Base-by-base conservation (phyloP, 2,797 vertebrate species). In the Moxostoma hubbsi region DNA sequence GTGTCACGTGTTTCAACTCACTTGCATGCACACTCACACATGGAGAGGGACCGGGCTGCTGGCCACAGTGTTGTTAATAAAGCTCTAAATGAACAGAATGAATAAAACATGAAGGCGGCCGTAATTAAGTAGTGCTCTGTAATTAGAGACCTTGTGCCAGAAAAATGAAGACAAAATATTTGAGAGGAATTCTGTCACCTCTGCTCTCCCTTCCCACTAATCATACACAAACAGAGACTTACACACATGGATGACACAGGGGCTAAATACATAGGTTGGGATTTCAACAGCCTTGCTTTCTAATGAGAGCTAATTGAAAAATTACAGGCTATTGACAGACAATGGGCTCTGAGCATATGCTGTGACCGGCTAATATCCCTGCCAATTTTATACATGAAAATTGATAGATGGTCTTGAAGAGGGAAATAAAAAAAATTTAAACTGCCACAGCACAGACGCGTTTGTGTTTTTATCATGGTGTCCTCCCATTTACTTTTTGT, bases 121-220 rank as follows among this genome's bases (percentile, higher is more conserved):
- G 86, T 94, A 94, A 94, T 93, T 92, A 93, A 94, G 92, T 92
- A 90, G 92, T 93, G 93, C 93, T 93, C 92, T 87, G 89, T 93
- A 93, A 93, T 94, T 93, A 92, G 90, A 79, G 90, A 92, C 90
- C 89, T 90, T 86, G 90, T 89, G 91, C 90, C 84, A 72, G 88
- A 92, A 92, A 93, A 94, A 94, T 94, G 92, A 93, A 94, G 93
- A 93, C 92, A 94, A 94, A 94, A 94, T 93, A 94, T 94, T 94
- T 94, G 91, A 94, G 94, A 93, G 91, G 91, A 92, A 92, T 94
- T 92, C 92, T 94, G 94, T 94, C 93, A 94, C 93, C 93, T 93
- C 90, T 90, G 89, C 89, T 91, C 91, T 91, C 90, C 89, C 66
- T 88, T 89, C 91, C 92, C 93, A 94, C 93, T 94, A 94, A 94